Evolutionary conservation across 1,140 invertebrate genomes (phyloP).

Genomic region (Telenomus remus): DNA sequence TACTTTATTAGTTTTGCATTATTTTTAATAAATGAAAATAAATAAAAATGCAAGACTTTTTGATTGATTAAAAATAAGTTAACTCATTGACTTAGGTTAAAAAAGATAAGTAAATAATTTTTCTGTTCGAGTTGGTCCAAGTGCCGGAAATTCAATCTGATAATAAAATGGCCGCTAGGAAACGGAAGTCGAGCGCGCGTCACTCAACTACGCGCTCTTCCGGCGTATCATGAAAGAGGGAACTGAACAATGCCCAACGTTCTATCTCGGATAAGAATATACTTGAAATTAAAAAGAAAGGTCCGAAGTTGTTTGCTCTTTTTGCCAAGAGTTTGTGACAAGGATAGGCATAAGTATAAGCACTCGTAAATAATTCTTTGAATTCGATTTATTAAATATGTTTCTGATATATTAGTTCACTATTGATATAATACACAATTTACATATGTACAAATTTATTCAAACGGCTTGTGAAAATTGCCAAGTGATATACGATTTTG

Average conservation of each 20-base stretch:
- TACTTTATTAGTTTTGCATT: too few species aligned
- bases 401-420: slow-evolving; percentile 73
- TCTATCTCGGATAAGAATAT: slow-evolving; percentile 22
- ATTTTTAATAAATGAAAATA: too few species aligned
- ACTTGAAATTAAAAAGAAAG: slow-evolving; percentile 34
- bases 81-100: neutral
- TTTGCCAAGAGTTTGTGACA: neutral
- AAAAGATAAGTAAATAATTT: slow-evolving; percentile 30
- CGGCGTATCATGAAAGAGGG: slow-evolving; percentile 70
- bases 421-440: slow-evolving; percentile 73
- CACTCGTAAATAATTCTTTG: slow-evolving; percentile 14
- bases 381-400: slow-evolving; percentile 70
- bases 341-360: neutral
- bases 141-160: slow-evolving; percentile 73
- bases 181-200: slow-evolving; percentile 75
- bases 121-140: slow-evolving; percentile 50
- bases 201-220: slow-evolving; percentile 72
- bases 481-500: slow-evolving; percentile 17
- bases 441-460: slow-evolving; percentile 75
- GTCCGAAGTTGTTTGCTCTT: slow-evolving; percentile 1
- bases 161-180: slow-evolving; percentile 76
- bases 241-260: slow-evolving; percentile 52
- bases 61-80: neutral
- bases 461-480: slow-evolving; percentile 64
- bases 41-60: too few species aligned